A percentile compares a stretch with the other conserved stretches of the same genome.
These are phyloP conservation scores for Acanthococcus lagerstroemiae DNA, from an alignment of 2,888 invertebrate genomes.

Conservation along the genomic window DNA sequence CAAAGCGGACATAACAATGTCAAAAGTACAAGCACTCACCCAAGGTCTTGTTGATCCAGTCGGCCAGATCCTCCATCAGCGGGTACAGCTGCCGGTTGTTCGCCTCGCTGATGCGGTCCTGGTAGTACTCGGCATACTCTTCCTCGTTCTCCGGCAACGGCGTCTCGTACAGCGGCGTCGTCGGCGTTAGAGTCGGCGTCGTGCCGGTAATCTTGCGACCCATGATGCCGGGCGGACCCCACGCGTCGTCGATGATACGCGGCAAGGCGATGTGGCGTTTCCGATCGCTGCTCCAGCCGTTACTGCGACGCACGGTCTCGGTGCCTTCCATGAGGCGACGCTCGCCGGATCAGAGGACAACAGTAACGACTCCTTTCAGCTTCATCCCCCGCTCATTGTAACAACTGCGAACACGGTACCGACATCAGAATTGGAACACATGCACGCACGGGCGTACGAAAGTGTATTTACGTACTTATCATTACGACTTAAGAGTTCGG, in stretches of 20 bases:
- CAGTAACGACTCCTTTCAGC: slow-evolving; percentile 9
- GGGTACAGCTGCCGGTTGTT: slow-evolving; percentile 72
- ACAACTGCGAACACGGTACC: slow-evolving; percentile 7
- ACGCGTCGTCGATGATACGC: slow-evolving; percentile 20
- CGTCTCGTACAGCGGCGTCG: slow-evolving; percentile 21
- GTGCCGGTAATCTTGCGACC: slow-evolving; percentile 26
- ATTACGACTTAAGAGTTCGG: too few relatives aligned
- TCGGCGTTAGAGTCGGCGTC: slow-evolving; percentile 20
- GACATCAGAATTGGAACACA: not conserved
- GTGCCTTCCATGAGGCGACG: slow-evolving; percentile 22
- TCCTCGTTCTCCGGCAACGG: slow-evolving; percentile 44
- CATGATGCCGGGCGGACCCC: slow-evolving; percentile 29
- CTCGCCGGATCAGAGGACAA: slow-evolving; percentile 21
- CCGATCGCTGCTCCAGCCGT: slow-evolving; percentile 19
- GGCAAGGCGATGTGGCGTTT: slow-evolving; percentile 17
- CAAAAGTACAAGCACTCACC: slow-evolving; percentile 49
- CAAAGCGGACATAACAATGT: not conserved
- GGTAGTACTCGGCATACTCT: slow-evolving; percentile 54
- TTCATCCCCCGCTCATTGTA: slow-evolving; percentile 27
- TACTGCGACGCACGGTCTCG: not conserved
- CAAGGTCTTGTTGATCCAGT: slow-evolving; percentile 76
- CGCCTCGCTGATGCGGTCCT: slow-evolving; percentile 61
- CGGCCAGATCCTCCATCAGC: slow-evolving; percentile 74
- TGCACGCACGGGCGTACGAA: not conserved
- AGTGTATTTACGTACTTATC: not conserved